These are phyloP conservation scores for Lamellibrachia satsuma DNA, from an alignment of 2,888 invertebrate genomes.

Conservation along the genomic window DNA sequence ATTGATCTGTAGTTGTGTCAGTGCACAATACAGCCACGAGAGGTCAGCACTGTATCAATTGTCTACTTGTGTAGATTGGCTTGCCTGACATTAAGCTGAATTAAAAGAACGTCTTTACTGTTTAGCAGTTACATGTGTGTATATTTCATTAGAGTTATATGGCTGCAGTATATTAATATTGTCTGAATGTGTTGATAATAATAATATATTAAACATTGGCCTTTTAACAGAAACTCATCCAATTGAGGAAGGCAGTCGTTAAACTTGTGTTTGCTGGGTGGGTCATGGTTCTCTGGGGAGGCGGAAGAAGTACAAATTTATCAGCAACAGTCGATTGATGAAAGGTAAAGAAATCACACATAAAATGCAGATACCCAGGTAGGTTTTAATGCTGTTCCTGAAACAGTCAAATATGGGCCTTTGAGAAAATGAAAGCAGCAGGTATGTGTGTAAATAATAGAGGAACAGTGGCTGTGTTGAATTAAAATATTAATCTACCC, in stretches of 20 bases:
- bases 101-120: not conserved
- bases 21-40: not conserved
- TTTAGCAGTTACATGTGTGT: not conserved
- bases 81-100: not conserved
- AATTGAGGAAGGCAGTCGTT: not conserved
- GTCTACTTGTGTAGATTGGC: not conserved
- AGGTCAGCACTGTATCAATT: not conserved
- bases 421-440: too few species aligned
- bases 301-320: not conserved
- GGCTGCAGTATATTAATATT: not conserved
- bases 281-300: too few species aligned
- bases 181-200: not conserved
- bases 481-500: conserved; percentile 2
- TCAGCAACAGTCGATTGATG: not conserved
- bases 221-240: not conserved
- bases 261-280: too few species aligned
- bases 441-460: not conserved
- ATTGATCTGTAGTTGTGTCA: not conserved
- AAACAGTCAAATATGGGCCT: not conserved
- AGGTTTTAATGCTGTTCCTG: not conserved
- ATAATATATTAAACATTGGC: not conserved
- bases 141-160: not conserved
- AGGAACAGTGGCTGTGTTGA: not conserved
- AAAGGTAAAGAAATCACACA: not conserved
- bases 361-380: not conserved